Conservation (phyloP, 2,797 vertebrate species). For the Zenarchopterus dispar region DNA sequence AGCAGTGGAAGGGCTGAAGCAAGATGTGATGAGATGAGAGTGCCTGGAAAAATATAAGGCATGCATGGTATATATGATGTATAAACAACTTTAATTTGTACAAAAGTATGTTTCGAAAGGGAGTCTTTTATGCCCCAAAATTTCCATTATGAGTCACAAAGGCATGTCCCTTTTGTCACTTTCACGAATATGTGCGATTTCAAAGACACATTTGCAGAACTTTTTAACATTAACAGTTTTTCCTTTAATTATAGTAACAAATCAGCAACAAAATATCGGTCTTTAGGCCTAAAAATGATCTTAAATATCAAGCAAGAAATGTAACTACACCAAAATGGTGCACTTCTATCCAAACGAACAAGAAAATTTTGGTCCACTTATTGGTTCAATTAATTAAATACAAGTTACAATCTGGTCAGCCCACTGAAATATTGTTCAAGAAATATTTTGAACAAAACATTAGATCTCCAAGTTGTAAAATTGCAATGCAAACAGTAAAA, state of each 20-base stretch:
- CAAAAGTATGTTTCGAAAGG: not conserved
- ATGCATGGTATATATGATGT: not conserved
- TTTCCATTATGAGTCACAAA: not conserved
- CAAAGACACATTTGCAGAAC: not conserved
- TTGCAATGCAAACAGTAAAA: not conserved
- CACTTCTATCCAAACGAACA: slow-evolving; percentile 21
- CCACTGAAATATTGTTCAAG: not conserved
- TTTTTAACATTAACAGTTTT: not conserved
- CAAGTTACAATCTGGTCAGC: slow-evolving; percentile 2
- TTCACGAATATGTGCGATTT: not conserved
- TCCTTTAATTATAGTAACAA: not conserved
- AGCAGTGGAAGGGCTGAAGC: slow-evolving; percentile 43
- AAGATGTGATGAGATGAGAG: slow-evolving; percentile 42
- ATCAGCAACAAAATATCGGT: not conserved
- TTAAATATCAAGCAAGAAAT: not conserved
- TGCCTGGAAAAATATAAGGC: slow-evolving; percentile 20
- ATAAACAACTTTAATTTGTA: slow-evolving; percentile 9
- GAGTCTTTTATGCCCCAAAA: not conserved
- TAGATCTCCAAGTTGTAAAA: not conserved
- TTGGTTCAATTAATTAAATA: slow-evolving; percentile 13
- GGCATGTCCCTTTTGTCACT: no score
- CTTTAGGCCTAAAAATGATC: not conserved
- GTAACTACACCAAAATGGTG: slow-evolving; percentile 9
- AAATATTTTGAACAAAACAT: not conserved
- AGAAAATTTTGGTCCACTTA: slow-evolving; percentile 19